phyloP scores from a whole-genome alignment of 2,113 vertebrate genomes.

The Poeciliopsis retropinna region DNA sequence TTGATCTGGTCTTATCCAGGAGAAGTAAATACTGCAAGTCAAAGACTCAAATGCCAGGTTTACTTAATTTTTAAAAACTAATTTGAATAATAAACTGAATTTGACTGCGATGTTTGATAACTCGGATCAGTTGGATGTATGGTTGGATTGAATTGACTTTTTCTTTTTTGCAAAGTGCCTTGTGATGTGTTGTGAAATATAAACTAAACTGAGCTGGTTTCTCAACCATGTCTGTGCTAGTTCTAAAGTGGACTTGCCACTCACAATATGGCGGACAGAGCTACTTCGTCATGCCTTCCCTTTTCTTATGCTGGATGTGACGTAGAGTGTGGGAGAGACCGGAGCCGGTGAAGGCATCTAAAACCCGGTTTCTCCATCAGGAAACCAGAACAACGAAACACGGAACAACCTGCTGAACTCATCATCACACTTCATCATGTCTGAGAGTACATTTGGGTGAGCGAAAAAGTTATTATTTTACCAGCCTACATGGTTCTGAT shows the following conservation, averaged over 20 bases:
- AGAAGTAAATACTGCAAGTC: too few relatives aligned
- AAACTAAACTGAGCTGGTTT: background rate
- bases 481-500: background rate
- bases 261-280: background rate
- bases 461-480: conserved; percentile 6
- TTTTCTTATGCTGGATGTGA: background rate
- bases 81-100: too few relatives aligned
- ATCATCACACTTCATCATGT: conserved; percentile 9
- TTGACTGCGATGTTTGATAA: too few relatives aligned
- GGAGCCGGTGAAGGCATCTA: background rate
- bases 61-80: too few relatives aligned
- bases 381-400: background rate
- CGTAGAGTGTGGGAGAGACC: background rate
- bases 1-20: too few relatives aligned
- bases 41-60: too few relatives aligned
- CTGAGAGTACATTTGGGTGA: conserved; percentile 37
- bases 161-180: too few relatives aligned
- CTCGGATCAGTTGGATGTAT: too few relatives aligned
- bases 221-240: background rate
- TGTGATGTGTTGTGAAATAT: too few relatives aligned
- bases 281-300: background rate
- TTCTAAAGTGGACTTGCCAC: background rate
- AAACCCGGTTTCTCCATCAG: conserved; percentile 14
- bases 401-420: background rate
- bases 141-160: too few relatives aligned